A percentile compares a stretch with the other conserved stretches of the same genome.
phyloP scores from a whole-genome alignment of 1,140 invertebrate species.

The Lucilia sericata region DNA sequence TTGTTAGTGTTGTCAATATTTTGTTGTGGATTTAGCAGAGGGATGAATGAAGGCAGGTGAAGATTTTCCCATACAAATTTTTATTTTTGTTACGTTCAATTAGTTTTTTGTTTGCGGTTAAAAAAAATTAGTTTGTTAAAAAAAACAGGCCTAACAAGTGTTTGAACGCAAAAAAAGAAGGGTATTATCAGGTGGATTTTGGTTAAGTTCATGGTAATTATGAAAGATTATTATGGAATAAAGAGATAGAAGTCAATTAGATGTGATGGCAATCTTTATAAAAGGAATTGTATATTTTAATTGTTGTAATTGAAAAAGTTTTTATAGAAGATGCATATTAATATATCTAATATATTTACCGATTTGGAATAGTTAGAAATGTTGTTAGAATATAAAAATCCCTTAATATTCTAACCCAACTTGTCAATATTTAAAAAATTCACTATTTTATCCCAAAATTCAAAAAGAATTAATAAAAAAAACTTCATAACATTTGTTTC shows the following conservation, averaged over 20 bases:
- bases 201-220: not conserved
- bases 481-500: not conserved
- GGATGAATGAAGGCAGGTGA: not conserved
- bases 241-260: not conserved
- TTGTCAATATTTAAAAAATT: not conserved
- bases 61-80: not conserved
- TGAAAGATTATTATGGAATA: not conserved
- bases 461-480: not conserved
- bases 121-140: not conserved
- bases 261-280: not conserved
- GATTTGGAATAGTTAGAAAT: too few species aligned
- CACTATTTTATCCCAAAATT: not conserved
- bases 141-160: not conserved
- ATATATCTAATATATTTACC: too few species aligned
- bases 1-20: conserved; percentile 1
- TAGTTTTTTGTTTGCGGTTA: conserved; percentile 19
- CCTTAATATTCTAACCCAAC: not conserved
- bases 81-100: not conserved
- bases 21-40: not conserved
- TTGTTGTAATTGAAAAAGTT: too few species aligned
- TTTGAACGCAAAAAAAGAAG: not conserved
- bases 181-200: conserved; percentile 23
- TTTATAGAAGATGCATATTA: too few species aligned
- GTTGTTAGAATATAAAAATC: too few species aligned
- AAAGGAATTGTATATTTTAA: too few species aligned